Conservation (phyloP, 2,797 vertebrate species). For the Cebuella pygmaea region DNA sequence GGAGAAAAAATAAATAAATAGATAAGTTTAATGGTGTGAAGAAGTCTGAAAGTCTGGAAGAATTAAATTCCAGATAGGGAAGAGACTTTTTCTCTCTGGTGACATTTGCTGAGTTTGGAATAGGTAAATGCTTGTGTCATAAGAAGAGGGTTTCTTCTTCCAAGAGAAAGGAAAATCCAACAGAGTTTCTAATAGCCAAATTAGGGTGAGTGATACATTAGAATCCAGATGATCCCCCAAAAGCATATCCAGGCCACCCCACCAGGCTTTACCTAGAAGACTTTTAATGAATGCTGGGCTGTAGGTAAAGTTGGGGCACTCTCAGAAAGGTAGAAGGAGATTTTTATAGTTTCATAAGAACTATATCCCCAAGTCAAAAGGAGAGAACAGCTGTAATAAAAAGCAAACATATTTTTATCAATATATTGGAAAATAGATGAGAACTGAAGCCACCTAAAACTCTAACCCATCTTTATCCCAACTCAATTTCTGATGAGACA, state of each 20-base stretch:
- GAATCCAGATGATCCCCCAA: not conserved
- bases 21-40: not conserved
- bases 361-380: not conserved
- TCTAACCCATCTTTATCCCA: not conserved
- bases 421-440: not conserved
- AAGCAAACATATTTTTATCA: not conserved
- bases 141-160: not conserved
- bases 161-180: not conserved
- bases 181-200: not conserved
- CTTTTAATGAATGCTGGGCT: not conserved
- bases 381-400: not conserved
- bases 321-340: not conserved
- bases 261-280: not conserved
- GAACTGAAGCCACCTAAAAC: not conserved
- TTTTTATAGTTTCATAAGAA: not conserved
- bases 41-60: not conserved
- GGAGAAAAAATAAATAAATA: not conserved
- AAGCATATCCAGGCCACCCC: not conserved
- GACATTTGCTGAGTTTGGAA: not conserved
- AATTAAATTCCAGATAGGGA: not conserved
- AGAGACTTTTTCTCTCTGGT: not conserved
- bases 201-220: not conserved
- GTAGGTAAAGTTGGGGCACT: not conserved
- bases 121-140: not conserved
- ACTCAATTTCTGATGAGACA: not conserved